phyloP scores from a whole-genome alignment of 1,140 invertebrate species.

The Atta colombica region DNA sequence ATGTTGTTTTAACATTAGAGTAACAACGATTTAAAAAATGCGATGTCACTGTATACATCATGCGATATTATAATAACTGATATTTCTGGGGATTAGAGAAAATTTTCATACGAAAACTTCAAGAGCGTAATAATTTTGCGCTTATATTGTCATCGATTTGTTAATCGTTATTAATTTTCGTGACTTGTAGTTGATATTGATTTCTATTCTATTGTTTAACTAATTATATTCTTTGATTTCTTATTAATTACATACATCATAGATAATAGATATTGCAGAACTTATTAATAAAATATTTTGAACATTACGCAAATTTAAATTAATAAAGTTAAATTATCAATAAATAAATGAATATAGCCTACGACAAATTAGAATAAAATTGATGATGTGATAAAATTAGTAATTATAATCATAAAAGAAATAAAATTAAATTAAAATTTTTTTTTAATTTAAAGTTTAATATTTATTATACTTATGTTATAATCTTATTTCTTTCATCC shows the following conservation, averaged over 20 bases:
- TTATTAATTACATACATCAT: not conserved
- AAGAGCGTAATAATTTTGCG: no score
- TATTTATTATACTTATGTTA: no score
- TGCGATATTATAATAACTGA: no score
- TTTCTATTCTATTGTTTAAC: not conserved
- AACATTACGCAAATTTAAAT: not conserved
- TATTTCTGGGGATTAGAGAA: no score
- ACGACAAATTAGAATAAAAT: not conserved
- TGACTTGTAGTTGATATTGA: not conserved
- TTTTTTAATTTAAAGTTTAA: no score
- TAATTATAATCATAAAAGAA: no score
- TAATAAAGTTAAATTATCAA: not conserved
- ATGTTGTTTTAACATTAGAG: not conserved
- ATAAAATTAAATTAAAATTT: no score
- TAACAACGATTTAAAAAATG: not conserved
- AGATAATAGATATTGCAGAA: not conserved
- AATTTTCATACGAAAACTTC: no score
- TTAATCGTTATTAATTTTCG: not conserved
- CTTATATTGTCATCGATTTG: not conserved
- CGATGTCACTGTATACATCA: not conserved
- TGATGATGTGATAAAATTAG: no score
- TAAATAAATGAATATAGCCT: not conserved
- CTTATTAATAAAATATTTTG: not conserved
- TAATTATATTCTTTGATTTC: not conserved
- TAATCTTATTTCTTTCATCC: no score